Evolutionary conservation across 1,140 invertebrate species (phyloP).

Genomic region (Lerema accius): DNA sequence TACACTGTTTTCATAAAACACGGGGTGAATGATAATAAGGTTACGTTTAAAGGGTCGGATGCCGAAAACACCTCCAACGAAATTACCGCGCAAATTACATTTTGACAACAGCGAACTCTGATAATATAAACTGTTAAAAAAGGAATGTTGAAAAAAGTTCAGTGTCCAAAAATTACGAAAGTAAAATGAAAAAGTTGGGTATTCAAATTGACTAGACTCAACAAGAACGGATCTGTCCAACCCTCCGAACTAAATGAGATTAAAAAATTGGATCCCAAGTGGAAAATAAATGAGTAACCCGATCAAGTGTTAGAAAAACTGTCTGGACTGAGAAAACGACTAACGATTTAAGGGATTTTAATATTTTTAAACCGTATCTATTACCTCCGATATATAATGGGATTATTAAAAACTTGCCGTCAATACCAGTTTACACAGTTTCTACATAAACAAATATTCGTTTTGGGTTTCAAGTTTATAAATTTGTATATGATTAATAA

Average conservation of each 20-base stretch:
- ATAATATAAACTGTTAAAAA: conserved; percentile 60
- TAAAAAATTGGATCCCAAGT: conserved; percentile 41
- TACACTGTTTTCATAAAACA: conserved; percentile 25
- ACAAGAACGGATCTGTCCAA: conserved; percentile 47
- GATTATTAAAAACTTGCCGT: no score
- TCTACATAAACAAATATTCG: no score
- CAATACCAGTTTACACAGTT: no score
- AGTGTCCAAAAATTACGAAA: conserved; percentile 48
- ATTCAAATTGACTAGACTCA: conserved; percentile 71
- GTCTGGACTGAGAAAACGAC: neutral
- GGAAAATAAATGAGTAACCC: neutral
- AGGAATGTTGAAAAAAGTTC: conserved; percentile 65
- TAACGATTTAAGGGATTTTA: no score
- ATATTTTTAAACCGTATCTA: no score
- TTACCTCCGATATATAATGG: no score
- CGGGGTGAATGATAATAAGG: conserved; percentile 25
- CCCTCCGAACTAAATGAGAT: conserved; percentile 46
- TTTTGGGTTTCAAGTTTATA: no score
- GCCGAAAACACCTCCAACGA: conserved; percentile 29
- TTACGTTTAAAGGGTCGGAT: conserved; percentile 15
- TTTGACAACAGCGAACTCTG: conserved; percentile 50
- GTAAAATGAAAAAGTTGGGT: conserved; percentile 76
- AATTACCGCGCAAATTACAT: conserved; percentile 53
- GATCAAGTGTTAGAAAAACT: neutral
- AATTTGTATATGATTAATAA: no score